These are phyloP conservation scores for Scolopax rusticola DNA, from an alignment of 2,797 vertebrate genomes.

Conservation along the genomic window DNA sequence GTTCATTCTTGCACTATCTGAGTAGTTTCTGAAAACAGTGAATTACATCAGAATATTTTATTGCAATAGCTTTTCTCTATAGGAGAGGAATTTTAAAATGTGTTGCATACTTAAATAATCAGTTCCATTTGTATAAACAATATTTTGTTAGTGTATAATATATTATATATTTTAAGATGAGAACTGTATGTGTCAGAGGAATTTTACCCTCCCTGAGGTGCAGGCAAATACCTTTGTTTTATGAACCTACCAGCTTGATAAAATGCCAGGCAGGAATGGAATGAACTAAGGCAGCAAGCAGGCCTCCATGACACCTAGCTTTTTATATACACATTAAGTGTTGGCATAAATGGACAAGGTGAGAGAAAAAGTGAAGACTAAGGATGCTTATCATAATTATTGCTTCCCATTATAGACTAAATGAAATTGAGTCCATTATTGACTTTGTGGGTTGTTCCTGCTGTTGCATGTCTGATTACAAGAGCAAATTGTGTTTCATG, in stretches of 20 bases:
- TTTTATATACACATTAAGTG: not conserved
- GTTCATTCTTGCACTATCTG: not conserved
- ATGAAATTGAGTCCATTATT: not conserved
- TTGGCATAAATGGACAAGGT: not conserved
- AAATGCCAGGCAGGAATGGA: not conserved
- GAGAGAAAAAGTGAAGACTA: not conserved
- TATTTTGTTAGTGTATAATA: not conserved
- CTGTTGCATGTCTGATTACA: not conserved
- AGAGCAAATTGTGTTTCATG: not conserved
- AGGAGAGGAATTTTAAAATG: not conserved
- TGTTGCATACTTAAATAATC: not conserved
- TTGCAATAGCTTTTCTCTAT: not conserved
- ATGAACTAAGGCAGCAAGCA: not conserved
- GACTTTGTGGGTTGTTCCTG: not conserved
- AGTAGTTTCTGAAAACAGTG: slow-evolving; percentile 21
- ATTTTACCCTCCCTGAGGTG: not conserved
- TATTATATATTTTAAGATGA: not conserved
- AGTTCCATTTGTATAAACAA: not conserved
- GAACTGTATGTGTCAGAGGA: not conserved
- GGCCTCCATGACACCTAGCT: not conserved
- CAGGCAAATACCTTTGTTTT: not conserved
- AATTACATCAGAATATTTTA: not conserved
- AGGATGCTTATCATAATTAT: not conserved
- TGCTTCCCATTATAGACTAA: not conserved
- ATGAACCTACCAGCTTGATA: not conserved